Evolutionary conservation across 2,888 invertebrate genomes (phyloP).

Genomic region (Cryptus viduatorius): DNA sequence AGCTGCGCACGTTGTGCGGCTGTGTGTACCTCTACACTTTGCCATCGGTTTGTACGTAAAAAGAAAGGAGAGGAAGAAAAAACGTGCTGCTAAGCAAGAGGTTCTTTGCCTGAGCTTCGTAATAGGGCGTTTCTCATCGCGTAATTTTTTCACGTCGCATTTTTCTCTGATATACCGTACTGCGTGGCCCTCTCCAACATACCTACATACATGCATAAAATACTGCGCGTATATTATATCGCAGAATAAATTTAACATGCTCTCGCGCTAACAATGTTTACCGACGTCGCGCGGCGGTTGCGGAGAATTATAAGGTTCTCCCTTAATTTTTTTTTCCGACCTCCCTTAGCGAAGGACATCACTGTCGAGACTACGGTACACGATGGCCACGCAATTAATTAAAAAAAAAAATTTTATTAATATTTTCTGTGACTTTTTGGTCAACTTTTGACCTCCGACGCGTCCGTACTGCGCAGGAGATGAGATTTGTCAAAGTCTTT

Average conservation of each 20-base stretch:
- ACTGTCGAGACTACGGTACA: background rate
- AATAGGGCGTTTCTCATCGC: constrained; percentile 39
- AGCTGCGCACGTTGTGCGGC: background rate
- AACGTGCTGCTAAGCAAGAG: constrained; percentile 31
- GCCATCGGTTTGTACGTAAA: background rate
- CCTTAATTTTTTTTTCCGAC: constrained; percentile 28
- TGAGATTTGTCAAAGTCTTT: too few relatives aligned
- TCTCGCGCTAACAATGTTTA: constrained; percentile 48
- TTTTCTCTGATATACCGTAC: constrained; percentile 32
- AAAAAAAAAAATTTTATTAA: too few relatives aligned
- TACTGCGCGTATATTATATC: constrained; percentile 16
- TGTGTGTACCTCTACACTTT: background rate
- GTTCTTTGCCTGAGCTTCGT: background rate
- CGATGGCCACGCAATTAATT: background rate
- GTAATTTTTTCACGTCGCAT: constrained; percentile 6
- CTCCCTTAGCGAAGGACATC: background rate
- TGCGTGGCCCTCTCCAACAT: background rate
- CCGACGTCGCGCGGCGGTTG: constrained; percentile 7
- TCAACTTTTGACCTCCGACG: too few relatives aligned
- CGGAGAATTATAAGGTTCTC: constrained; percentile 14
- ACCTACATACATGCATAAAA: constrained; percentile 1
- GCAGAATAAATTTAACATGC: constrained; percentile 34
- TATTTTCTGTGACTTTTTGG: background rate
- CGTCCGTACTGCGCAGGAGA: too few relatives aligned
- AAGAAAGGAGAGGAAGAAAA: background rate